Base-by-base conservation (phyloP, 2,113 vertebrate genomes). In the Zingel zingel region DNA sequence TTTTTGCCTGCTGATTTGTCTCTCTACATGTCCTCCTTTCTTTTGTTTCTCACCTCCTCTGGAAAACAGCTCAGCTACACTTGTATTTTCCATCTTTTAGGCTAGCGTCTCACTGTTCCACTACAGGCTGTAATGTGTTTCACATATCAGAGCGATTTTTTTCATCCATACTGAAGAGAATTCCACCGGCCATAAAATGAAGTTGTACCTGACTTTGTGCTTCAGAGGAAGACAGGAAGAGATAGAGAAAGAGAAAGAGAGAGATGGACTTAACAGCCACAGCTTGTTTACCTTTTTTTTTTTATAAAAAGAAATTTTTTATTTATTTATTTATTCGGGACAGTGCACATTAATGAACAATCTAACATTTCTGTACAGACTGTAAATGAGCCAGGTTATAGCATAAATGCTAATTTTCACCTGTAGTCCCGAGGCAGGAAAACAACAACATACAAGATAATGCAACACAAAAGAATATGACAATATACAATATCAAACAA, bases 131-230 rank as follows among this genome's bases (percentile, higher is more conserved):
- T 84, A 84, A 73, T 66, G 62, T 74, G 45, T 86, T 81, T 74
- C 48, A 63, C 68, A 85, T 65, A 85, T 71, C 67, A 53, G 68
- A 84, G 79, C 5, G 15, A 73, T 87, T 33, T 33, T 84, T 84
- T 81, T 88, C 78, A 86, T 78, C 81, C 51, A 36, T 54, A 53
- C 63, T 13, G 19, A 71, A 70, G 77, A 84, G 64, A 80, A 54
- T 83, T 79, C 63, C 53, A 30, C 10, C 39, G 10, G 39, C 39
- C 10, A 43, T 43, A 64, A 67, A 81, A 81, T 56, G 21, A 70
- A 81, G 68, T 23, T 84, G 79, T 84, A 84, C 81, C 73, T 78
- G 81, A 86, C 84, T 76, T 82, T 74, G 63, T 78, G 59, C 75
- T 80, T 77, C 58, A 23, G 12, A 58, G 81, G 83, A 21, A 76